Conservation (phyloP, 2,888 invertebrate genomes). For the Poecilobothrus nobilitatus region DNA sequence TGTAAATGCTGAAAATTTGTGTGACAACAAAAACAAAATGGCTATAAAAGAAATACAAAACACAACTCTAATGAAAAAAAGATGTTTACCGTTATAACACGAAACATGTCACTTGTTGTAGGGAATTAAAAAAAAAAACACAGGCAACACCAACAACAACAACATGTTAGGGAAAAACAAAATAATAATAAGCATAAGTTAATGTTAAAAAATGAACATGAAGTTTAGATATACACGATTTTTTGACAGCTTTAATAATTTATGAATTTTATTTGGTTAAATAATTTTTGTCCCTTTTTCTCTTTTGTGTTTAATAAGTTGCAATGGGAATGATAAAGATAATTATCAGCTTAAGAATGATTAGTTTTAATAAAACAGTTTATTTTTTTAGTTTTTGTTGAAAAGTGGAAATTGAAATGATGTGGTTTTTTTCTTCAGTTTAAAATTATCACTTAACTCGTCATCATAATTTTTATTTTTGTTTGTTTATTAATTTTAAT, state of each 20-base stretch:
- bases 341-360: not conserved
- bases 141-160: no score
- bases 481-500: no score
- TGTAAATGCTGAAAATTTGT: not conserved
- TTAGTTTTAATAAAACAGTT: not conserved
- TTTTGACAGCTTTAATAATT: not conserved
- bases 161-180: no score
- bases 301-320: no score
- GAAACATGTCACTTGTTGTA: constrained; percentile 1
- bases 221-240: not conserved
- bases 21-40: constrained; percentile 5
- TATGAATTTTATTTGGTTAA: not conserved
- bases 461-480: no score
- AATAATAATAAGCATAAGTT: not conserved
- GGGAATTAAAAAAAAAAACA: no score
- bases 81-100: constrained; percentile 1
- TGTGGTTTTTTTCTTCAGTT: no score
- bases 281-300: no score
- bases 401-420: no score
- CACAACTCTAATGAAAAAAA: not conserved
- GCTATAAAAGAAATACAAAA: not conserved
- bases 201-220: not conserved
- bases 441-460: no score
- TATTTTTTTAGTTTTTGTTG: no score
- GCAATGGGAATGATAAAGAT: not conserved